Evolutionary conservation across 1,140 invertebrate species (phyloP), one percentile per base, ranked within the genome.

Genomic region (Temnothorax curvispinosus): DNA sequence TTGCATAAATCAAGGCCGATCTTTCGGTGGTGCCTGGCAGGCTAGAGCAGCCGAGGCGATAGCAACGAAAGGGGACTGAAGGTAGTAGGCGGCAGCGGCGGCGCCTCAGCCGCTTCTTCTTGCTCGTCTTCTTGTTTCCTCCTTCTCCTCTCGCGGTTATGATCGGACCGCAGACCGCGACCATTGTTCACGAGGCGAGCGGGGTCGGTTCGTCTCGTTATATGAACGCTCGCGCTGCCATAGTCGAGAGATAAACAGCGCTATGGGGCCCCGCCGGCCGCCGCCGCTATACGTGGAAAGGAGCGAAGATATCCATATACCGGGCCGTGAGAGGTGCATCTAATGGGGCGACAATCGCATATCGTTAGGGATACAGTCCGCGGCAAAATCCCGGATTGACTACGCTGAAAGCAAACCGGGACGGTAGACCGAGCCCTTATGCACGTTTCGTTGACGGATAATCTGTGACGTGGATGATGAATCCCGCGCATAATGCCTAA

Each of bases 331-430:
- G 90, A 93, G 92, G 91, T 93, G 93, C 92, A 93, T 93, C 91
- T 93, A 93, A 93, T 93, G 89, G 91, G 92, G 91, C 92, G 92
- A 93, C 93, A 93, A 93, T 93, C 92, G 92, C 92, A 91, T 93
- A 93, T 93, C 93, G 93, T 93, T 93, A 93, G 88, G 92, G 87
- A 92, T 93, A 93, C 91, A 93, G 92, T 93, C 92, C 58, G 3
- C 18, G 41, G 87, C 85, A 92, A 84, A 93, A 93, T 85, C 76
- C 52, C 47, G 65, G 86, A 75, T 38, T 82, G 64, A 44, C 89
- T 82, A 84, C 89, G 89, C 88, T 87, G 89, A 89, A 90, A 89
- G 86, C 90, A 67, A n/a, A 21, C 89, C 72, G 71, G 77, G 75
- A 56, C 50, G 65, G 35, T 58, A 47, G 27, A 56, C 65, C 18